Evolutionary conservation across 2,888 invertebrate species (phyloP).

Genomic region (Amphiduros pacificus): DNA sequence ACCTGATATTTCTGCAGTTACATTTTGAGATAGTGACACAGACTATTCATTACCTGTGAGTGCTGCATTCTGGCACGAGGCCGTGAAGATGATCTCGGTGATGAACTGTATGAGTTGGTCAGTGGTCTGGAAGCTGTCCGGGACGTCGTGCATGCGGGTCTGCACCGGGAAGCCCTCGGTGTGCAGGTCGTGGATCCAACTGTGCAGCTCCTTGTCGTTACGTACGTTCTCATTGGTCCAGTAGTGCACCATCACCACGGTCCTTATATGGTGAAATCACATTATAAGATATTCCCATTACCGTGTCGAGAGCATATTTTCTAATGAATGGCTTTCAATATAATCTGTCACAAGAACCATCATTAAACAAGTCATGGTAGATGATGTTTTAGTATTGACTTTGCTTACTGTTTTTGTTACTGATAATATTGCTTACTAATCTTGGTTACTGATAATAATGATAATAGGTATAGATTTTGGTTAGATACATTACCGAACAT

Average conservation of each 20-base stretch:
- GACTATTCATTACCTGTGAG: conserved; percentile 9
- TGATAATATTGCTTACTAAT: no score
- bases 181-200: conserved; percentile 20
- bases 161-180: conserved; percentile 17
- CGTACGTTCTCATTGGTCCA: conserved; percentile 19
- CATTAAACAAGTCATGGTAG: no score
- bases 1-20: background rate
- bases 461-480: no score
- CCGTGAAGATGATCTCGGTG: conserved; percentile 27
- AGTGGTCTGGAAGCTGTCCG: conserved; percentile 5
- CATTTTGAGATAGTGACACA: background rate
- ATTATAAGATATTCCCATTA: no score
- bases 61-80: conserved; percentile 23
- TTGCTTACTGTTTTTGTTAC: no score
- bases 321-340: no score
- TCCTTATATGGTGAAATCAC: no score
- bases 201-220: conserved; percentile 27
- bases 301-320: no score
- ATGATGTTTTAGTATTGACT: no score
- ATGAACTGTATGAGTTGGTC: conserved; percentile 26
- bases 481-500: no score
- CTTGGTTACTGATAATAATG: no score
- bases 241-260: conserved; percentile 24
- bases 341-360: no score
- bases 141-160: conserved; percentile 13